Conservation (phyloP, 2,888 invertebrate genomes). For the Miltochrista miniata region DNA sequence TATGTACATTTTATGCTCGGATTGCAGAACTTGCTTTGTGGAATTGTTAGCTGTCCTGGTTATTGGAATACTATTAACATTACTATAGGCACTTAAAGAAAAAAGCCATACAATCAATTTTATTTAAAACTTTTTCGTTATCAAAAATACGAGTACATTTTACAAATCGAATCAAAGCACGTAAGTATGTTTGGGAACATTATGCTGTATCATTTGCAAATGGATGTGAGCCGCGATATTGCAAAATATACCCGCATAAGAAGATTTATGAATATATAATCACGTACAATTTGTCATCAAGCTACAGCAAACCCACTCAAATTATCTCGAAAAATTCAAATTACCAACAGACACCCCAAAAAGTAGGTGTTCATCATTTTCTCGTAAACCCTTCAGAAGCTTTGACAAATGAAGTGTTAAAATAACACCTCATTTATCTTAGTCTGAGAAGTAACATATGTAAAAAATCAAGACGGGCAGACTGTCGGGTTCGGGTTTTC, state of each 20-base stretch:
- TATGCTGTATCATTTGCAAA: background rate
- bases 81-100: too few relatives aligned
- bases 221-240: background rate
- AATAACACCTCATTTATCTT: constrained; percentile 34
- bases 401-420: constrained; percentile 36
- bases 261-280: constrained; percentile 1
- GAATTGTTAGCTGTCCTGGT: too few relatives aligned
- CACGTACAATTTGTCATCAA: constrained; percentile 13
- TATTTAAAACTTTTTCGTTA: too few relatives aligned
- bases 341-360: constrained; percentile 29
- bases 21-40: too few relatives aligned
- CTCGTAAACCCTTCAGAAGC: constrained; percentile 25
- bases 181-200: background rate
- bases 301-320: constrained; percentile 8
- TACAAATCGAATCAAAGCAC: background rate
- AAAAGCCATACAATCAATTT: too few relatives aligned
- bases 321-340: constrained; percentile 27
- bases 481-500: constrained; percentile 5
- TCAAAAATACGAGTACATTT: background rate
- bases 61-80: too few relatives aligned
- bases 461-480: constrained; percentile 15
- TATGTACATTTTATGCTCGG: too few relatives aligned
- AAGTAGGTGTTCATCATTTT: constrained; percentile 35
- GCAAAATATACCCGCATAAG: background rate
- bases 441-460: constrained; percentile 20